Evolutionary conservation across 2,113 vertebrate genomes (phyloP).

Genomic region (Macrotis lagotis): DNA sequence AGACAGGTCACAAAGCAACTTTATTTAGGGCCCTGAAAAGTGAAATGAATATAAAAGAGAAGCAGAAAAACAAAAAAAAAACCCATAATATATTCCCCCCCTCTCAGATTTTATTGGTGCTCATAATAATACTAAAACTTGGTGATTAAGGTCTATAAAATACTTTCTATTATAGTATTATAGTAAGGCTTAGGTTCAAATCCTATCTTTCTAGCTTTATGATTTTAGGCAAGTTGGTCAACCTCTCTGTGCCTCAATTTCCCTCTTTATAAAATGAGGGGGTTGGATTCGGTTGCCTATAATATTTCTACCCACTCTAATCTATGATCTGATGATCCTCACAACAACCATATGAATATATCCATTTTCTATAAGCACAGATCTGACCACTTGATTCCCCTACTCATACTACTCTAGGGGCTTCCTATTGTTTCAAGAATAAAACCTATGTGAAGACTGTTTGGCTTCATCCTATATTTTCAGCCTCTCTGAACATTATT

Average conservation of each 20-base stretch:
- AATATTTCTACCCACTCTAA: neutral
- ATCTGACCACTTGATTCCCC: neutral
- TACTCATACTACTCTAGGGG: neutral
- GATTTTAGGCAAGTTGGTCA: neutral
- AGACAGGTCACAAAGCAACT: constrained; percentile 37
- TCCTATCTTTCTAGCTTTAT: neutral
- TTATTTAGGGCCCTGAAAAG: constrained; percentile 14
- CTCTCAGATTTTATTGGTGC: neutral
- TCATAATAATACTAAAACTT: neutral
- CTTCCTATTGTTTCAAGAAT: neutral
- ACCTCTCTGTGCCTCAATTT: neutral
- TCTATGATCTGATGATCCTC: no score
- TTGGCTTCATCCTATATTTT: neutral
- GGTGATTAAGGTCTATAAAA: neutral
- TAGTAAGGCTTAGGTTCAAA: neutral
- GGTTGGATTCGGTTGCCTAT: neutral
- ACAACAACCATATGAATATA: no score
- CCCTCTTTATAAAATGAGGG: neutral
- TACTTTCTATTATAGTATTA: neutral
- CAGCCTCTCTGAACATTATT: neutral
- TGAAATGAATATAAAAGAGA: constrained; percentile 24
- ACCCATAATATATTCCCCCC: neutral
- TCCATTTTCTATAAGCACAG: neutral
- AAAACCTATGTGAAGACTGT: no score
- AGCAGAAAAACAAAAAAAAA: neutral